phyloP scores from a whole-genome alignment of 2,888 invertebrate genomes.

The Drosophila nigritarsus region DNA sequence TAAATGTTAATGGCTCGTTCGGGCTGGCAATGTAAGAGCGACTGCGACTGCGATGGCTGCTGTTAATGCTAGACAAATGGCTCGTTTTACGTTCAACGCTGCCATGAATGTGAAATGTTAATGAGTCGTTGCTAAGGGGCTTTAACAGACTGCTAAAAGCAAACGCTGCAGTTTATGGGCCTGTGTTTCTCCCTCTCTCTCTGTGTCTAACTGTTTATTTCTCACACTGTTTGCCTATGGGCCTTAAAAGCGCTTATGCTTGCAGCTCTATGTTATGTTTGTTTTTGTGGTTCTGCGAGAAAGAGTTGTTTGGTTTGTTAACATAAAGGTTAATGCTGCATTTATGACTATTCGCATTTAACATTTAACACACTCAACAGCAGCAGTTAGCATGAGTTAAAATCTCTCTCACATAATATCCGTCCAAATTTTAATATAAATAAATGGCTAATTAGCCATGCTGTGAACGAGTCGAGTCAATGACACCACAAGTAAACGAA shows the following conservation, averaged over 20 bases:
- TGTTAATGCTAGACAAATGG: constrained; percentile 73
- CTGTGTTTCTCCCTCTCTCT: not conserved
- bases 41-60: constrained; percentile 43
- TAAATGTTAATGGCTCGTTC: constrained; percentile 74
- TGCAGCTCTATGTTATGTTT: constrained; percentile 36
- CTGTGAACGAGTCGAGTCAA: constrained; percentile 14
- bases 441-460: constrained; percentile 16
- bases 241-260: constrained; percentile 19
- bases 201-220: not conserved
- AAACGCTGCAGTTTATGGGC: constrained; percentile 67
- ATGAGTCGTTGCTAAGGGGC: constrained; percentile 65
- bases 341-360: constrained; percentile 36
- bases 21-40: constrained; percentile 57
- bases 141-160: constrained; percentile 73
- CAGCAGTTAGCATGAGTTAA: not conserved
- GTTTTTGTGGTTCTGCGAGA: constrained; percentile 43
- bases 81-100: constrained; percentile 71
- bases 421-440: not conserved
- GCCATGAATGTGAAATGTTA: constrained; percentile 74
- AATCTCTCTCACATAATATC: not conserved
- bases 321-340: constrained; percentile 45
- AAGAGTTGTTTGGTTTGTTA: constrained; percentile 48
- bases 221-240: not conserved
- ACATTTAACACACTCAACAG: not conserved
- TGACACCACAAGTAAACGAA: constrained; percentile 34